phyloP scores from a whole-genome alignment of 35 echinoderm and acorn worm species.

The Lytechinus pictus region DNA sequence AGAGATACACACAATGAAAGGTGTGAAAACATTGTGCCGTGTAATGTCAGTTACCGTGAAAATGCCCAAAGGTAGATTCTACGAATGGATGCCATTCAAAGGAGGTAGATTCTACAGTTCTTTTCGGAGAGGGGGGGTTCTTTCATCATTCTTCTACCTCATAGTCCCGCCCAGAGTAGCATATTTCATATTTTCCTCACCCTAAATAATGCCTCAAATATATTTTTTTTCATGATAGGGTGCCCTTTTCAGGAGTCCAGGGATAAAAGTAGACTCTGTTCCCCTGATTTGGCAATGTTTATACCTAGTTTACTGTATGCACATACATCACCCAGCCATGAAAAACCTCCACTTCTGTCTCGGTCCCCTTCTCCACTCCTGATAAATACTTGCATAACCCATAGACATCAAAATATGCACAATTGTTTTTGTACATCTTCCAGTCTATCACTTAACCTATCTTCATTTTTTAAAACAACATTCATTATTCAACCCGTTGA shows the following conservation, averaged over 20 bases:
- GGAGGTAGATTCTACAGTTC: constrained; percentile 70
- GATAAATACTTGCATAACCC: not conserved
- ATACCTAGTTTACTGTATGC: too few relatives aligned
- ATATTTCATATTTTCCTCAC: not conserved
- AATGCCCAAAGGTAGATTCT: too few relatives aligned
- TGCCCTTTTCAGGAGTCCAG: not conserved
- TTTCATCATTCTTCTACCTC: too few relatives aligned
- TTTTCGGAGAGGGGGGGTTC: not conserved
- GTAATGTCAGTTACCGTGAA: too few relatives aligned
- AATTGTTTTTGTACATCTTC: too few relatives aligned
- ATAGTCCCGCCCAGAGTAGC: not conserved
- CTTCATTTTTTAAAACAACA: not conserved
- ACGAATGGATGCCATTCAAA: constrained; percentile 83
- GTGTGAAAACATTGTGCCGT: too few relatives aligned
- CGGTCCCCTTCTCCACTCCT: not conserved
- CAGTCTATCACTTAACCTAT: not conserved
- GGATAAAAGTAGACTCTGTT: not conserved
- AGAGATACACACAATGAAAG: too few relatives aligned
- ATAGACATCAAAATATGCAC: too few relatives aligned
- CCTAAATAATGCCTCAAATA: not conserved
- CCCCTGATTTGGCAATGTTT: too few relatives aligned
- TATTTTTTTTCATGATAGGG: not conserved
- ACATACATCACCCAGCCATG: too few relatives aligned
- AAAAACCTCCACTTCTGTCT: not conserved
- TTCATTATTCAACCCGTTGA: not conserved